A percentile compares a stretch with the other conserved stretches of the same genome.
Evolutionary conservation across 2,113 vertebrate genomes (phyloP).

Genomic region (Columbina picui): DNA sequence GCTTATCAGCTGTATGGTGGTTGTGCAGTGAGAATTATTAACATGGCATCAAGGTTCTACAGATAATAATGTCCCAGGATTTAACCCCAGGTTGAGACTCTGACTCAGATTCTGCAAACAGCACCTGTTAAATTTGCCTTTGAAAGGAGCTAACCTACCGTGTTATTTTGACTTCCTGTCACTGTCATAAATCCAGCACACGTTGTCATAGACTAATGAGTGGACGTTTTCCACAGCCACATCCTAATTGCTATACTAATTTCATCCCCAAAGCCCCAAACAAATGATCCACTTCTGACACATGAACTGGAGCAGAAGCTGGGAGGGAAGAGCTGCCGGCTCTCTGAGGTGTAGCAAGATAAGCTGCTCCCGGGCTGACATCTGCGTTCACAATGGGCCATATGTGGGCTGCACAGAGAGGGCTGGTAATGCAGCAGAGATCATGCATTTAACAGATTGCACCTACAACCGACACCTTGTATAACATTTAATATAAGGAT

Average conservation of each 20-base stretch:
- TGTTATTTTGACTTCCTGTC: constrained; percentile 29
- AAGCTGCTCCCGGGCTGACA: constrained; percentile 26
- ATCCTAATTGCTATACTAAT: constrained; percentile 19
- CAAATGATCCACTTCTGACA: background rate
- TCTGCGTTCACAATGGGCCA: constrained; percentile 42
- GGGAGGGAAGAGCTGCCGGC: background rate
- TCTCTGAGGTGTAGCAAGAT: constrained; percentile 20
- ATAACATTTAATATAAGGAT: background rate
- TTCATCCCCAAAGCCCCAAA: constrained; percentile 2
- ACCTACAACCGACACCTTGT: background rate
- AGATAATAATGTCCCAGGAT: background rate
- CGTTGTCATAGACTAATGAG: background rate
- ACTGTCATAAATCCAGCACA: constrained; percentile 5
- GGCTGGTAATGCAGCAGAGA: background rate
- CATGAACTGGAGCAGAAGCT: background rate
- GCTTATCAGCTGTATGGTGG: background rate
- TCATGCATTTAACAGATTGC: constrained; percentile 6
- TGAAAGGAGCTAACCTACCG: constrained; percentile 25
- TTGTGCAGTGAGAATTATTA: background rate
- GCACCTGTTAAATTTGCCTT: constrained; percentile 33
- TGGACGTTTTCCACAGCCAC: background rate
- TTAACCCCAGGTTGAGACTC: background rate
- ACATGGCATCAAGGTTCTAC: background rate
- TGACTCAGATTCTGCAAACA: constrained; percentile 23
- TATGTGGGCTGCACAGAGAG: background rate